Base-by-base conservation (phyloP, 2,888 invertebrate genomes). In the Podabrus alpinus region DNA sequence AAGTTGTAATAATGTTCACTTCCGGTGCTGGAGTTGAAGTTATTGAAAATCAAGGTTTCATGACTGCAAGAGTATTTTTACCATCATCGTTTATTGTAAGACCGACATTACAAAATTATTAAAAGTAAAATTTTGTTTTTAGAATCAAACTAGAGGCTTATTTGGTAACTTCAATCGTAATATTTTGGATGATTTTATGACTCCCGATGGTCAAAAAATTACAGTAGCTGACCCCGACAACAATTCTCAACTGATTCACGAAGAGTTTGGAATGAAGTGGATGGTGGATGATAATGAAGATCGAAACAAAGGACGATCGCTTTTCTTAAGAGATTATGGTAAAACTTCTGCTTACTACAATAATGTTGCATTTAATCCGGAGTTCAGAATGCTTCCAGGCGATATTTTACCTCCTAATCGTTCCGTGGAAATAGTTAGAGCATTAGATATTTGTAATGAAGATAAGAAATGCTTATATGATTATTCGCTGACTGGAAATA, bases 1-100 rank as follows among this genome's bases (percentile, higher is more conserved):
- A 98, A 88, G 95, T 98, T 21, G 91, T 98, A 59, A 93, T 98
- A 69, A 96, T 97, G 95, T 96, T 97, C 85, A 93, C 96, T 75
- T 96, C 96, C 0, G 98, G 98, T 2, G 95, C 96, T 66, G 98
- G 98, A 0, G 92, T 98, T 1, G 97, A 97, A 86, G 94, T 98
- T 0, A 89, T 96, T 0, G 97, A 97, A 85, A 96, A 95, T 86
- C 91, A 92, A 82, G 97, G 97, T 3, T 95, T 91, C 82, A 92
- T 97, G 93, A 92, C 94, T 0, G 92, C 94, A 0, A 91, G 97
- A 80, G 94, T 96, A 1, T 97, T 94, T 83, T 86, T 97, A 16
- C 97, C 97, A 3, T 95, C 96, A 94, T 91, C 91, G 19, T 97
- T 94, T 87, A 94, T 96, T 88, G 97, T 97, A 87, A 90, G 92